A percentile compares a stretch with the other conserved stretches of the same genome.
Evolutionary conservation across 2,888 invertebrate species (phyloP).

Genomic region (Phragmatobia fuliginosa): DNA sequence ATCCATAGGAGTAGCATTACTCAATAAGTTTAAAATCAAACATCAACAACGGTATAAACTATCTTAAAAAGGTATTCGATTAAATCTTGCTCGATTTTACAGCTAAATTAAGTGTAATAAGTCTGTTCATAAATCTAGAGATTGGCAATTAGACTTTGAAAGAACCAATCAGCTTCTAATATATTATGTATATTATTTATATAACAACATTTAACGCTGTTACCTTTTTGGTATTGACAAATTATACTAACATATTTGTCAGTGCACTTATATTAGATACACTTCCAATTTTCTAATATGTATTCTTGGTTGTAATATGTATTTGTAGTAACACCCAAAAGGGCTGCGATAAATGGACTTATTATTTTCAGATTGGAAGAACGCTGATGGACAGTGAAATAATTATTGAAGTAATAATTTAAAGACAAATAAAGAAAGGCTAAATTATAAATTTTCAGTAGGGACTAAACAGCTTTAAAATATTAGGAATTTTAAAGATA

Average conservation of each 20-base stretch:
- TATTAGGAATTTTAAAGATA: too few species aligned
- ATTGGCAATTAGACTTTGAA: conserved; percentile 9
- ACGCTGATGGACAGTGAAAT: background rate
- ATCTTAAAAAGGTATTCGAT: conserved; percentile 17
- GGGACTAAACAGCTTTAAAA: too few species aligned
- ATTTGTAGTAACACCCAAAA: background rate
- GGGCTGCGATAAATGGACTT: background rate
- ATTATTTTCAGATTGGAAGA: background rate
- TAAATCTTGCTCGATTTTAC: conserved; percentile 4
- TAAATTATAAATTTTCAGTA: too few species aligned
- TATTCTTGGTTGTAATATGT: background rate
- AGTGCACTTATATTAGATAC: background rate
- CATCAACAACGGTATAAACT: conserved; percentile 1
- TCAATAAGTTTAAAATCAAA: background rate
- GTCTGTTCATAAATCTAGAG: background rate
- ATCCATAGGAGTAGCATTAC: background rate
- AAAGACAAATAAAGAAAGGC: background rate
- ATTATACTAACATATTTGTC: background rate
- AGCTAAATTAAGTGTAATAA: conserved; percentile 12
- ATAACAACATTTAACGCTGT: background rate
- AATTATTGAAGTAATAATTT: too few species aligned
- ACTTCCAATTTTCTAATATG: background rate
- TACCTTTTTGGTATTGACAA: conserved; percentile 3
- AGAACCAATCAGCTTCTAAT: background rate
- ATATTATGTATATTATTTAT: conserved; percentile 4